phyloP scores from a whole-genome alignment of 2,888 invertebrate genomes.

The Pemphredon lugubris region DNA sequence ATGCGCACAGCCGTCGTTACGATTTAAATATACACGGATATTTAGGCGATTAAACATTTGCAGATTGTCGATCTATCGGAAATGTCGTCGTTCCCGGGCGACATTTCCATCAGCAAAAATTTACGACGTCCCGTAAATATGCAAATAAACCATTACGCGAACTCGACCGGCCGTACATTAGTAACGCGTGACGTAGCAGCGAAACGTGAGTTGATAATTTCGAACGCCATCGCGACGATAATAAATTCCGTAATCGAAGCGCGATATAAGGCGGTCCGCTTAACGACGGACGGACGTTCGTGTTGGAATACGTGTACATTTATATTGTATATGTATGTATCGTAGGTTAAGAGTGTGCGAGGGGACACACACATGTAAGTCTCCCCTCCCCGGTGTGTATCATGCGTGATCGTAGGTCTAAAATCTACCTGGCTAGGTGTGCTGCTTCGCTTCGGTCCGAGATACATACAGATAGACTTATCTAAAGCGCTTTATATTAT shows the following conservation, averaged over 20 bases:
- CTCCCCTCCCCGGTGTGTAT: too few species aligned
- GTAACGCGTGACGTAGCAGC: not conserved
- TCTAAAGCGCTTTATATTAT: too few species aligned
- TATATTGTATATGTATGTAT: too few species aligned
- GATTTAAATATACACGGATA: conserved; percentile 1
- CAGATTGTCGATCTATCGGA: conserved; percentile 9
- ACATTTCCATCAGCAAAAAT: not conserved
- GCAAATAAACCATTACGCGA: not conserved
- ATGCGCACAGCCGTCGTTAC: not conserved
- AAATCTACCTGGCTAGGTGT: too few species aligned
- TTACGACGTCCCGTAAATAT: not conserved
- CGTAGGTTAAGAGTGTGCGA: too few species aligned
- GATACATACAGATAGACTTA: too few species aligned
- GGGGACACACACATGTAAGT: too few species aligned
- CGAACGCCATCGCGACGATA: not conserved
- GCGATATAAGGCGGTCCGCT: not conserved
- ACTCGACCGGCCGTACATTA: not conserved
- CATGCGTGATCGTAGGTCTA: too few species aligned
- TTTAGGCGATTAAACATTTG: conserved; percentile 16
- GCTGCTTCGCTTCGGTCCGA: too few species aligned
- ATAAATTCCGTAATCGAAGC: not conserved
- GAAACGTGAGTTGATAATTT: not conserved
- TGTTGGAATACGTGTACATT: too few species aligned
- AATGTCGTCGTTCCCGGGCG: not conserved
- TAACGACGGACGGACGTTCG: not conserved